phyloP scores from a whole-genome alignment of 2,888 invertebrate genomes.

The Eupithecia exiguata region DNA sequence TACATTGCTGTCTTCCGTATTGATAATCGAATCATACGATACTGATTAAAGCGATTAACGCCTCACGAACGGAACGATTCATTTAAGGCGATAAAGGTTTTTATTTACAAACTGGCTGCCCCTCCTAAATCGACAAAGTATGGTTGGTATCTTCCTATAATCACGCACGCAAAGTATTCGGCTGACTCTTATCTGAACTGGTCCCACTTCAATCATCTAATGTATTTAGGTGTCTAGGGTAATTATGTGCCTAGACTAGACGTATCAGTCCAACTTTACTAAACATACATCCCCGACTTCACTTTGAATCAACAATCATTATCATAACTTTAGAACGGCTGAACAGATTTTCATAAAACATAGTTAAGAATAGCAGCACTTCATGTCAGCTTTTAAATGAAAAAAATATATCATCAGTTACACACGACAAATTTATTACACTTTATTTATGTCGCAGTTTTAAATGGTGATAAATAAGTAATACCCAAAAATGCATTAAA shows the following conservation, averaged over 20 bases:
- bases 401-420: background rate
- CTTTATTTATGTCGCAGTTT: background rate
- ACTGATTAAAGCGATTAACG: conserved; percentile 1
- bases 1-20: background rate
- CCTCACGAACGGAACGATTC: background rate
- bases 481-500: background rate
- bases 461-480: background rate
- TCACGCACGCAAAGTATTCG: background rate
- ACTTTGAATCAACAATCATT: background rate
- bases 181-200: background rate
- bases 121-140: background rate
- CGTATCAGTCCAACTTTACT: background rate
- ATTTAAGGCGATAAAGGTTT: background rate
- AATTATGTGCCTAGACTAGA: no score
- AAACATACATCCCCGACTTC: background rate
- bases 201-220: background rate
- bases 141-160: background rate
- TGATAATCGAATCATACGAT: background rate
- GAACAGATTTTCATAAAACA: background rate
- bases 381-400: background rate
- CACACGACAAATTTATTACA: background rate
- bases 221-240: no score
- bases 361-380: background rate
- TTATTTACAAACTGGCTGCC: background rate
- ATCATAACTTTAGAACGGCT: background rate